Conservation (phyloP, 2,113 vertebrate genomes). For the Alces alces region DNA sequence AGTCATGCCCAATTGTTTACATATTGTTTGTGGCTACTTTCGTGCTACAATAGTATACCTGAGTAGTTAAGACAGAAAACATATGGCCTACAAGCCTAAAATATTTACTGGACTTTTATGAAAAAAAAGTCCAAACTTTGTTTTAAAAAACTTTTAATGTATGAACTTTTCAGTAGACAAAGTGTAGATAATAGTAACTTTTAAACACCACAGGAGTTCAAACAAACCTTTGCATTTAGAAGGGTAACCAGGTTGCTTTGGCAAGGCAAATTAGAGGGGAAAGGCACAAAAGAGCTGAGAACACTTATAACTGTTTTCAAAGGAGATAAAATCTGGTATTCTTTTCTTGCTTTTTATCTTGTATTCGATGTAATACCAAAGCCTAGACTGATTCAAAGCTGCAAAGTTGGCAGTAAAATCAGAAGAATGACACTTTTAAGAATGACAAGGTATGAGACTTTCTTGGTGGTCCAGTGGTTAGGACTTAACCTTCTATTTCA, state of each 20-base stretch:
- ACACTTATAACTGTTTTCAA: not conserved
- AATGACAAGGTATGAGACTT: not conserved
- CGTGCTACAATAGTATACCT: not conserved
- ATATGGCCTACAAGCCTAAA: not conserved
- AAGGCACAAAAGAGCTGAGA: not conserved
- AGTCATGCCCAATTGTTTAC: not conserved
- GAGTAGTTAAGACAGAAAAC: not conserved
- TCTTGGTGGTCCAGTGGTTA: not conserved
- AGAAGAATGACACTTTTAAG: not conserved
- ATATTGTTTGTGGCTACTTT: not conserved
- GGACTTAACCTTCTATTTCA: not conserved
- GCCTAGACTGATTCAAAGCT: not conserved
- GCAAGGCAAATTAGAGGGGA: not conserved
- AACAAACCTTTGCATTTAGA: not conserved
- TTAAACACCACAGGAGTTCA: not conserved
- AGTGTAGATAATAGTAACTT: not conserved
- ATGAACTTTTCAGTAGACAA: not conserved
- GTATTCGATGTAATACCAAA: not conserved
- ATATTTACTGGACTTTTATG: not conserved
- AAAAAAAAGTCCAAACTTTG: not conserved
- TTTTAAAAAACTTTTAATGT: not conserved
- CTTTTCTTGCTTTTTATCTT: not conserved
- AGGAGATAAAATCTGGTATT: not conserved
- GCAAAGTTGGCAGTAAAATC: not conserved
- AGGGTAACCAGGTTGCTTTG: not conserved